Evolutionary conservation across 2,113 vertebrate species (phyloP), one percentile per base, ranked within the genome.

Genomic region (Ciconia stormi): DNA sequence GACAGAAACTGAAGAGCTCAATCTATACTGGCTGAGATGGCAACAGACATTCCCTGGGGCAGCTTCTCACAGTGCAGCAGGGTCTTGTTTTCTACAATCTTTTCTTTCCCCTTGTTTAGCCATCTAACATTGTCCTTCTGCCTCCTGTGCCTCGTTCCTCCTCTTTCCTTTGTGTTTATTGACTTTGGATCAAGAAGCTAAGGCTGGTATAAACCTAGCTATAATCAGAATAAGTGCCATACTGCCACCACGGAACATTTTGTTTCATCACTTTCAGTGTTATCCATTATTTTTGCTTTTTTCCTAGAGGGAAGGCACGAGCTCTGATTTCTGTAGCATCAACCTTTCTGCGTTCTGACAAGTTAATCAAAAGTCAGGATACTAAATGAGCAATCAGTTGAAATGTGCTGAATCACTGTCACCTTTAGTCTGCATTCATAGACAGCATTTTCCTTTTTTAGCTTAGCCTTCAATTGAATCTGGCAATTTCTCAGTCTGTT

Each of bases 391-490:
- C 96, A 88, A 93, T 96, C 91, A 91, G 78, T 32, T 80, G 74
- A 82, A 96, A 94, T 80, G 87, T 96, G 94, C 97, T 97, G 96
- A 96, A 95, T 97, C 97, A 97, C 93, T 95, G 96, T 96, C 95
- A 94, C 96, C 95, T 97, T 97, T 96, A 91, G 79, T 91, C 95
- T 95, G 93, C 74, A 9, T 96, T 97, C 87, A 67, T 55, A 95
- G 96, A 74, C 82, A 94, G 89, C 49, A 1, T 82, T 95, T 95
- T 95, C 96, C 94, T 76, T 95, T 97, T 96, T 90, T 97, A 96
- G 84, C 82, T 90, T 40, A 1, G 59, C 72, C 90, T 96, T 92
- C 84, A 38, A 53, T 80, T 74, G 91, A 93, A 83, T 91, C 91
- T 93, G 87, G 85, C 82, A 97, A 88, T 93, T 97, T 72, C 76